Percentiles rank a stretch among this genome's conserved stretches.
Conservation (phyloP, 2,113 vertebrate genomes). For the Guaruba guarouba region DNA sequence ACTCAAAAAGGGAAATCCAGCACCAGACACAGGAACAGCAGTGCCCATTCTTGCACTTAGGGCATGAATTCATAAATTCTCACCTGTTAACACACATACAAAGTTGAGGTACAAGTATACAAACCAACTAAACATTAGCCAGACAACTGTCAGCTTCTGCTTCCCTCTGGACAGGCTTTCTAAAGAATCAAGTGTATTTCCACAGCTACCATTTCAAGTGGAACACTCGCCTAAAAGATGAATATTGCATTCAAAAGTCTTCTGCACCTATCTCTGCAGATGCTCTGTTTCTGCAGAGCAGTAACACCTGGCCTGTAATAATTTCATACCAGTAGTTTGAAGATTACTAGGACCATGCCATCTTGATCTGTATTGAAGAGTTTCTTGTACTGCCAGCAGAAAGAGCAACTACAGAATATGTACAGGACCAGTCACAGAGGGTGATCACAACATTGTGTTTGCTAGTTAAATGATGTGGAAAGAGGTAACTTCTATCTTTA, state of each 20-base stretch:
- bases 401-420: neutral
- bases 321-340: neutral
- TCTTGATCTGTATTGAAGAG: neutral
- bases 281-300: neutral
- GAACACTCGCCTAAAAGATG: neutral
- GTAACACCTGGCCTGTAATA: neutral
- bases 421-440: neutral
- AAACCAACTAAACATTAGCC: neutral
- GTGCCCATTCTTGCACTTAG: neutral
- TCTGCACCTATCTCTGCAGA: neutral
- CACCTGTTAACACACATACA: neutral
- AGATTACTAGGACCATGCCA: neutral
- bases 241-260: neutral
- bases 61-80: neutral
- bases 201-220: neutral
- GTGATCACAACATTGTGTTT: neutral
- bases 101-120: neutral
- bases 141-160: neutral
- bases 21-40: neutral
- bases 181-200: neutral
- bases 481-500: neutral
- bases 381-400: neutral
- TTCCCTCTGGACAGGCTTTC: neutral
- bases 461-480: neutral
- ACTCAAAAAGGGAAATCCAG: neutral